A percentile compares a stretch with the other conserved stretches of the same genome.
phyloP scores from a whole-genome alignment of 2,888 invertebrate genomes.

The Zygogramma bicolorata region DNA sequence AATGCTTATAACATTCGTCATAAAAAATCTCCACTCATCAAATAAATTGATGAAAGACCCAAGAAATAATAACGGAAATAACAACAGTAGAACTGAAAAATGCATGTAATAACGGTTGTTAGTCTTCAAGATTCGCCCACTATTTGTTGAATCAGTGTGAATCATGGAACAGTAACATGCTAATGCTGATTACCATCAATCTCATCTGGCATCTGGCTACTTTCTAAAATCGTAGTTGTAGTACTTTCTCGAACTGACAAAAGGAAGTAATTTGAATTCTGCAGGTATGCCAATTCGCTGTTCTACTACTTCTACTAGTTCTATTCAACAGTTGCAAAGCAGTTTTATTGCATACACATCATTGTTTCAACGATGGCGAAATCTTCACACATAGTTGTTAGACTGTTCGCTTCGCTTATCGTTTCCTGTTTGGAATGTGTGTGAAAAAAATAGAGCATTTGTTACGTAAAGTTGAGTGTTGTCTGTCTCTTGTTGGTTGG shows the following conservation, averaged over 20 bases:
- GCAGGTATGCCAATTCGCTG: conserved; percentile 15
- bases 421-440: not conserved
- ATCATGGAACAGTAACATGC: not conserved
- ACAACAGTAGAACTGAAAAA: not conserved
- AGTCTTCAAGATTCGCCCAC: not conserved
- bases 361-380: not conserved
- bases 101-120: not conserved
- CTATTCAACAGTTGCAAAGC: conserved; percentile 9
- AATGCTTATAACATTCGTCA: too few relatives aligned
- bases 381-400: not conserved
- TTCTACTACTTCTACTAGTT: conserved; percentile 6
- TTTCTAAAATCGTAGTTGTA: conserved; percentile 50
- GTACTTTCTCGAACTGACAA: conserved; percentile 48
- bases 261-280: conserved; percentile 47
- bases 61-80: not conserved
- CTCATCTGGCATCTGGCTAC: conserved; percentile 31
- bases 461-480: not conserved
- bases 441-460: not conserved
- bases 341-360: not conserved
- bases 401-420: not conserved
- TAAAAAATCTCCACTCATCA: too few relatives aligned
- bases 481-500: not conserved
- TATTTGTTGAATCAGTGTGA: too few relatives aligned
- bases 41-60: too few relatives aligned
- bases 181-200: conserved; percentile 22